Evolutionary conservation across 2,797 vertebrate genomes (phyloP).

Genomic region (Heterohyrax brucei): DNA sequence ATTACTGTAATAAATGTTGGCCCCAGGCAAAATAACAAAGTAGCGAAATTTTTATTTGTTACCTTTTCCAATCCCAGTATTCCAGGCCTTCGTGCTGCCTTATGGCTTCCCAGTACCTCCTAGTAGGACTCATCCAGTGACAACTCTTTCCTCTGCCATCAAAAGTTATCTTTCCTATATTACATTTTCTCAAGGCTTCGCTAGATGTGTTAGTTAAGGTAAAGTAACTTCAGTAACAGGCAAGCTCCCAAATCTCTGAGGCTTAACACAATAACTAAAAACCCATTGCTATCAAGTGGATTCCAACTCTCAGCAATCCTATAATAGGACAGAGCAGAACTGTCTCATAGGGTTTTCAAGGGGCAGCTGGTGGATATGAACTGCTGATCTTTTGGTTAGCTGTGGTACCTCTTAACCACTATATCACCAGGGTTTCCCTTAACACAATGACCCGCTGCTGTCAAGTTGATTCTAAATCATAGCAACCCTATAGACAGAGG

Average conservation of each 20-base stretch:
- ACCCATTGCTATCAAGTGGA: too few relatives aligned
- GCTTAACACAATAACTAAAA: slow-evolving; percentile 9
- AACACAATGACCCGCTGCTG: too few relatives aligned
- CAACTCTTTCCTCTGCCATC: slow-evolving; percentile 9
- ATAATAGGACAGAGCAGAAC: too few relatives aligned
- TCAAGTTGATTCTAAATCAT: too few relatives aligned
- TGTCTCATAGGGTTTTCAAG: too few relatives aligned
- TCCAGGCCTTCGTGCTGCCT: neutral
- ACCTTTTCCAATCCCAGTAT: neutral
- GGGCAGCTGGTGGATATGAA: too few relatives aligned
- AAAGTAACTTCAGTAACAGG: neutral
- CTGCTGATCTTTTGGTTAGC: too few relatives aligned
- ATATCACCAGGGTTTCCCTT: too few relatives aligned
- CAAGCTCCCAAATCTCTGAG: slow-evolving; percentile 4
- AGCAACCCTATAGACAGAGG: too few relatives aligned
- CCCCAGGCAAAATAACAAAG: slow-evolving; percentile 26
- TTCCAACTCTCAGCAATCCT: too few relatives aligned
- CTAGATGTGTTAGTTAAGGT: slow-evolving; percentile 26
- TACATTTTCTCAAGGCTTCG: slow-evolving; percentile 16
- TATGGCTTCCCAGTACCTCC: neutral
- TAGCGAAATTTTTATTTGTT: slow-evolving; percentile 40
- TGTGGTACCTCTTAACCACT: too few relatives aligned
- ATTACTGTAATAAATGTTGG: slow-evolving; percentile 56
- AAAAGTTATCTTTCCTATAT: slow-evolving; percentile 50
- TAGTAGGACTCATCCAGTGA: neutral